Conservation (phyloP, 1,140 invertebrate species). For the Cheumatopsyche charites region DNA sequence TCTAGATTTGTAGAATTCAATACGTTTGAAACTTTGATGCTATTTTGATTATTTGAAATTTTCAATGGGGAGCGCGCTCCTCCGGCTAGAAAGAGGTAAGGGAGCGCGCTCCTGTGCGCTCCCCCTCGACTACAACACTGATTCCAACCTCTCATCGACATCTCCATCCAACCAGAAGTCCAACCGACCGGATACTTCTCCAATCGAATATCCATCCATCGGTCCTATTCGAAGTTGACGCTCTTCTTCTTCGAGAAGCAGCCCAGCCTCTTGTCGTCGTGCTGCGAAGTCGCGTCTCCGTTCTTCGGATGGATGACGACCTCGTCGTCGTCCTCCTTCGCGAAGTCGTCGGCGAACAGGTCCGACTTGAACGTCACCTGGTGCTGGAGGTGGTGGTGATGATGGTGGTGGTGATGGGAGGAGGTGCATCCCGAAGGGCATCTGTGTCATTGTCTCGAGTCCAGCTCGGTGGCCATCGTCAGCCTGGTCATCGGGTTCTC, state of each 20-base stretch:
- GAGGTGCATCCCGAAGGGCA: not conserved
- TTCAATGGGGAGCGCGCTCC: too few species aligned
- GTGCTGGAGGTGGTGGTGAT: not conserved
- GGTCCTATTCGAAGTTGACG: conserved; percentile 42
- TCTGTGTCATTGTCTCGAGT: conserved; percentile 45
- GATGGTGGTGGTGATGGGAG: not conserved
- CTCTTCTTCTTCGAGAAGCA: conserved; percentile 41
- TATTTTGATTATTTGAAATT: too few species aligned
- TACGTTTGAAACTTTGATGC: too few species aligned
- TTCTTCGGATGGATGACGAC: conserved; percentile 6
- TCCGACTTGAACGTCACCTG: conserved; percentile 14
- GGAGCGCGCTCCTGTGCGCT: too few species aligned
- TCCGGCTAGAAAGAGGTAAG: too few species aligned
- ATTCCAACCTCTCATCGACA: too few species aligned
- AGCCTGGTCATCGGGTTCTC: conserved; percentile 56
- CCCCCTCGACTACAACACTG: too few species aligned
- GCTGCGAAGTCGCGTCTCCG: conserved; percentile 4
- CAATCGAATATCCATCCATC: too few species aligned
- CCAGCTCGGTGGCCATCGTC: conserved; percentile 55
- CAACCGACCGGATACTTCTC: too few species aligned
- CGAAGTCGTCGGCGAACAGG: not conserved
- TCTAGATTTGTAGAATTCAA: too few species aligned
- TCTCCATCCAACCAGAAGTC: too few species aligned
- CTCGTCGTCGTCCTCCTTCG: not conserved
- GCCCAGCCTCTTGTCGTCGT: conserved; percentile 25